Evolutionary conservation across 30 jellyfish, hydroid and myxozoan species (phyloP).

Genomic region (Mastigias papua): DNA sequence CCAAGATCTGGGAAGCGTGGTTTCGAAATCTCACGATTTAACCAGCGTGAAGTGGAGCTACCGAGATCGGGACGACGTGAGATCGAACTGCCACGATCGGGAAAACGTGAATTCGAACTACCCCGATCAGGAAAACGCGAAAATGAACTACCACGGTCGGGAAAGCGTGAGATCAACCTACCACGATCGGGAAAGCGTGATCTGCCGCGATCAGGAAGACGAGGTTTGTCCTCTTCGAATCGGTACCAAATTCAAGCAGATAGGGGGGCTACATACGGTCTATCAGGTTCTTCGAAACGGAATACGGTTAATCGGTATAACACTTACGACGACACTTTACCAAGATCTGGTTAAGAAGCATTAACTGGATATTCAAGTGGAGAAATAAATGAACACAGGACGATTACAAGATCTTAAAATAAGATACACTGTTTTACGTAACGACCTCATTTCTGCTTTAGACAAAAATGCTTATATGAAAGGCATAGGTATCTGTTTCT

Average conservation of each 20-base stretch:
- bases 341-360: slow-evolving; percentile 21
- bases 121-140: slow-evolving; percentile 54
- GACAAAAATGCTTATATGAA: too few species aligned
- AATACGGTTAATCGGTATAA: slow-evolving; percentile 7
- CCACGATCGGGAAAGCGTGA: slow-evolving; percentile 54
- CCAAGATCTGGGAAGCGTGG: slow-evolving; percentile 39
- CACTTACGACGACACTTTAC: neutral
- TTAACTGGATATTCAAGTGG: neutral
- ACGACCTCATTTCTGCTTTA: too few species aligned
- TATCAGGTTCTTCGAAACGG: slow-evolving; percentile 15
- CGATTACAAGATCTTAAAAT: too few species aligned
- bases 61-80: slow-evolving; percentile 21
- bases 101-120: slow-evolving; percentile 8
- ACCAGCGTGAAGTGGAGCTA: neutral
- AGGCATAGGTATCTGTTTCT: too few species aligned
- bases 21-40: slow-evolving; percentile 22
- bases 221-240: neutral
- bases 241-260: too few species aligned
- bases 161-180: slow-evolving; percentile 3
- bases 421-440: too few species aligned
- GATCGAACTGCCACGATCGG: slow-evolving; percentile 42
- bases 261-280: too few species aligned
- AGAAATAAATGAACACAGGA: too few species aligned
- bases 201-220: slow-evolving; percentile 33
- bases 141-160: slow-evolving; percentile 9